phyloP scores from a whole-genome alignment of 2,113 vertebrate species.

The Triplophysa dalaica region DNA sequence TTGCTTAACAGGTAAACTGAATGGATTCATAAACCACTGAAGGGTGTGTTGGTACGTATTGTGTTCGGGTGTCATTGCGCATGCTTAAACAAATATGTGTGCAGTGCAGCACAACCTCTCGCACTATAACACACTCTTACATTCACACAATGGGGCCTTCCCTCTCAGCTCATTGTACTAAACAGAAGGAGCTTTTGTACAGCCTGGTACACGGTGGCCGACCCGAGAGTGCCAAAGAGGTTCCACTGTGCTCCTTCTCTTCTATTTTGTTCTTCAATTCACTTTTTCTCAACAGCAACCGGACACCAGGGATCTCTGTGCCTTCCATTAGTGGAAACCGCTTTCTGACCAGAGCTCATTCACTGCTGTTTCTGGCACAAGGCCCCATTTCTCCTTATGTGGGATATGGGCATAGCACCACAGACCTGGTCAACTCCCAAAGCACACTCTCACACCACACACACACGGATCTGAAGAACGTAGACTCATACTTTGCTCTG shows the following conservation, averaged over 20 bases:
- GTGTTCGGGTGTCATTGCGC: slow-evolving; percentile 15
- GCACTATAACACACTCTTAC: slow-evolving; percentile 25
- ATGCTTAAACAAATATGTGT: slow-evolving; percentile 18
- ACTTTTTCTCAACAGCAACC: slow-evolving; percentile 37
- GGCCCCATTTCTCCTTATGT: slow-evolving; percentile 24
- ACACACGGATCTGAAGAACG: neutral
- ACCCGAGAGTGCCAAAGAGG: slow-evolving; percentile 43
- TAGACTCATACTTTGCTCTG: slow-evolving; percentile 33
- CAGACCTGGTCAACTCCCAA: slow-evolving; percentile 32
- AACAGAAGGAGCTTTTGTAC: slow-evolving; percentile 52
- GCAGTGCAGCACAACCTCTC: slow-evolving; percentile 23
- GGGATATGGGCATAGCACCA: slow-evolving; percentile 30
- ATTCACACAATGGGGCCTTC: slow-evolving; percentile 20
- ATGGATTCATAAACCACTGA: neutral
- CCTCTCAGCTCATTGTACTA: neutral
- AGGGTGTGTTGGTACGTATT: slow-evolving; percentile 32
- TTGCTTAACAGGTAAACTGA: too few species aligned
- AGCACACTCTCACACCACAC: slow-evolving; percentile 28
- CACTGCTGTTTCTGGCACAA: slow-evolving; percentile 22
- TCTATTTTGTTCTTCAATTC: slow-evolving; percentile 19
- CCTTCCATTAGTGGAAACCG: slow-evolving; percentile 8
- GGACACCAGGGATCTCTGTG: slow-evolving; percentile 39
- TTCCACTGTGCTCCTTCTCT: slow-evolving; percentile 16
- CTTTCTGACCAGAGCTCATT: slow-evolving; percentile 35
- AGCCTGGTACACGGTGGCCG: slow-evolving; percentile 17